Conservation (phyloP, 2,113 vertebrate genomes). For the Pyxicephalus adspersus region DNA sequence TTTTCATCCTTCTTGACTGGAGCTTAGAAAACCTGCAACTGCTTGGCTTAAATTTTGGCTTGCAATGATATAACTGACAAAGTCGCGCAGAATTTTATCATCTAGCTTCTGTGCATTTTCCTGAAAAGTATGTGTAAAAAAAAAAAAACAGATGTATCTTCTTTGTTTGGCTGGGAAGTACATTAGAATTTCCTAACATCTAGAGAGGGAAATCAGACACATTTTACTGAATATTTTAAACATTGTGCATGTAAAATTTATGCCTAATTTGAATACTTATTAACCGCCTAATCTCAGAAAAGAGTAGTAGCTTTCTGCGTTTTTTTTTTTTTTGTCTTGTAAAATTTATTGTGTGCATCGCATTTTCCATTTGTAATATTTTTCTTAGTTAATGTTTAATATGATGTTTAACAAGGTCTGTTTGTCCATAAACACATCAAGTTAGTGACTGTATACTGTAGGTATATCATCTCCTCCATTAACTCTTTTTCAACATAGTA, state of each 20-base stretch:
- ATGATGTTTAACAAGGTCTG: constrained; percentile 73
- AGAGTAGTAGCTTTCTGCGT: constrained; percentile 85
- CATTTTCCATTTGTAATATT: constrained; percentile 74
- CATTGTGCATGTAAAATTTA: constrained; percentile 98
- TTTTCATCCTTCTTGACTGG: background rate
- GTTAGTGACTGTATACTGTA: constrained; percentile 79
- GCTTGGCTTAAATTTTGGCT: background rate
- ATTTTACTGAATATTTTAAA: constrained; percentile 99
- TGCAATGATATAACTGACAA: background rate
- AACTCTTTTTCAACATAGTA: constrained; percentile 71
- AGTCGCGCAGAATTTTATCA: background rate
- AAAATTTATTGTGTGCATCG: constrained; percentile 85
- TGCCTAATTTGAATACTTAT: constrained; percentile 99
- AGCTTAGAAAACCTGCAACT: background rate
- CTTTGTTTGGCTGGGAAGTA: constrained; percentile 71
- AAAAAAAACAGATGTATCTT: constrained; percentile 71
- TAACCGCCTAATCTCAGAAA: constrained; percentile 92
- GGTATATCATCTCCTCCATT: constrained; percentile 69
- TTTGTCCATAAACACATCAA: constrained; percentile 83
- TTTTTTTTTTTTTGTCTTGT: constrained; percentile 86
- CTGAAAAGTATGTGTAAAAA: constrained; percentile 56
- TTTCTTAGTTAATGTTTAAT: constrained; percentile 68
- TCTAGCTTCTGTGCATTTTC: background rate
- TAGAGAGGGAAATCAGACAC: constrained; percentile 93
- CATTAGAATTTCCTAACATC: constrained; percentile 94